Conservation (phyloP, 2,888 invertebrate genomes). For the Beris morrisii region DNA sequence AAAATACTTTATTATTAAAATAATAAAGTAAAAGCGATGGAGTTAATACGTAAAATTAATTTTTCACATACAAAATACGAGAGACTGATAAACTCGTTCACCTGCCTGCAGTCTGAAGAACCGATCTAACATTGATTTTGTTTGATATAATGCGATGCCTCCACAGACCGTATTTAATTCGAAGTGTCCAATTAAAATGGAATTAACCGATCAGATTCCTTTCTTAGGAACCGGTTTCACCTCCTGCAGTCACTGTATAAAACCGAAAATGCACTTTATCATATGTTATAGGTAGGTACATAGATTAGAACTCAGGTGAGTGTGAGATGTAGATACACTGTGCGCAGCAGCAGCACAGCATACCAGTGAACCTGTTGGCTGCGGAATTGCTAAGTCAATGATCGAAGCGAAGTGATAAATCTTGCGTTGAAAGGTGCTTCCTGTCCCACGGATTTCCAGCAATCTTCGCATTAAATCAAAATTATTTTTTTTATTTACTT, state of each 20-base stretch:
- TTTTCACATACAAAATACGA: conserved; percentile 10
- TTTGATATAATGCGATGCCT: conserved; percentile 1
- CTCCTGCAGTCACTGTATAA: conserved; percentile 4
- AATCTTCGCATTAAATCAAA: conserved; percentile 14
- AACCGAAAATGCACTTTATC: neutral
- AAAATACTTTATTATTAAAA: too few species aligned
- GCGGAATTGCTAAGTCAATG: conserved; percentile 25
- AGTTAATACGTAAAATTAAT: conserved; percentile 3
- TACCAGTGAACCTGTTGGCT: neutral
- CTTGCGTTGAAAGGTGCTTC: conserved; percentile 29
- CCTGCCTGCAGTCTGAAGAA: conserved; percentile 13
- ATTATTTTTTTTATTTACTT: neutral
- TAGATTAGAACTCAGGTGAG: conserved; percentile 14
- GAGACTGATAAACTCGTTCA: conserved; percentile 1
- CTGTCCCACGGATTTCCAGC: conserved; percentile 27
- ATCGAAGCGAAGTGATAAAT: conserved; percentile 24
- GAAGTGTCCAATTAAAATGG: conserved; percentile 29
- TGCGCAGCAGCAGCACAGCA: neutral
- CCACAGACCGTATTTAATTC: conserved; percentile 14
- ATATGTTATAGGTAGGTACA: too few species aligned
- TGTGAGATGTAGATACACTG: neutral
- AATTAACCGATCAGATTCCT: conserved; percentile 16
- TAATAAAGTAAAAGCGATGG: too few species aligned
- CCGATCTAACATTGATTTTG: neutral
- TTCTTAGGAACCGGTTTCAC: conserved; percentile 11